These are phyloP conservation scores for Drosophila basisetae DNA, from an alignment of 2,888 invertebrate species.

Conservation along the genomic window DNA sequence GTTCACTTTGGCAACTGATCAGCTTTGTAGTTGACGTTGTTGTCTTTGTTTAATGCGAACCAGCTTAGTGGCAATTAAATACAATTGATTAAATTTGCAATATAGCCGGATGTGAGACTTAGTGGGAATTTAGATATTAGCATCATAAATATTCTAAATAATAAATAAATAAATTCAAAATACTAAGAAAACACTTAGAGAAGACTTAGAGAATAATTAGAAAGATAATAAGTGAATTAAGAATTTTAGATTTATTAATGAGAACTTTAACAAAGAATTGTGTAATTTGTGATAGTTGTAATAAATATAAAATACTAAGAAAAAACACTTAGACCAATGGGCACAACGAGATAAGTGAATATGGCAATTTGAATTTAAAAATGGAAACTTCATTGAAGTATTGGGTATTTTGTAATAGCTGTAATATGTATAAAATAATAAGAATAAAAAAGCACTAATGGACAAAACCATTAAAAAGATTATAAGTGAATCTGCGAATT, in stretches of 20 bases:
- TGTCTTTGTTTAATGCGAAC: constrained; percentile 14
- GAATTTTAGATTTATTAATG: neutral
- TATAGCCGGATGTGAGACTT: constrained; percentile 40
- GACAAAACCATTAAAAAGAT: neutral
- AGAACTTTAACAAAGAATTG: neutral
- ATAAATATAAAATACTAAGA: neutral
- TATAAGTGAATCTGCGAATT: neutral
- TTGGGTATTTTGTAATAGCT: neutral
- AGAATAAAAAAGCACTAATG: neutral
- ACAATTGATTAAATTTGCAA: constrained; percentile 51
- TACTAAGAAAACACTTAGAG: neutral
- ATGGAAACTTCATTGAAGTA: neutral
- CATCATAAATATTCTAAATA: neutral
- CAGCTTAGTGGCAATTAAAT: constrained; percentile 57
- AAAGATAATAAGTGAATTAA: neutral
- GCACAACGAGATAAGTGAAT: neutral
- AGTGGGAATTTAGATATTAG: constrained; percentile 21
- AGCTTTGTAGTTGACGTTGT: constrained; percentile 40
- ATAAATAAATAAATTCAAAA: neutral
- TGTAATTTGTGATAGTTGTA: neutral
- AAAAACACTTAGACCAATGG: neutral
- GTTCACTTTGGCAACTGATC: constrained; percentile 57
- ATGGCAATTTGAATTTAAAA: neutral
- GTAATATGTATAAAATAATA: neutral
- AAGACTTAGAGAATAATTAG: neutral